Evolutionary conservation across 2,113 vertebrate genomes (phyloP).

Genomic region (Excalfactoria chinensis): DNA sequence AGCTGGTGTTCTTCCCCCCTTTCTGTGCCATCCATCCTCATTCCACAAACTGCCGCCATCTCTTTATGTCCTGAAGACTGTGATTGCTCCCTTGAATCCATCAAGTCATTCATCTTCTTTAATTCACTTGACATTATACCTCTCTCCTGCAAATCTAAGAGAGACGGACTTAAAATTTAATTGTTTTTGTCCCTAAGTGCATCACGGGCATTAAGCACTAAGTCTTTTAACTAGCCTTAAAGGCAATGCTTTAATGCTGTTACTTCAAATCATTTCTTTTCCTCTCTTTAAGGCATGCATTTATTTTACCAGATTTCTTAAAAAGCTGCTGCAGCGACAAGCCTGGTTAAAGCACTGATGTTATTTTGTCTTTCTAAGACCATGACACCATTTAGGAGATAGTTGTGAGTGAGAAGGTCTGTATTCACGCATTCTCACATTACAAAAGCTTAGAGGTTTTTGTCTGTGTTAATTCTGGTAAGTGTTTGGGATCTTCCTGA

Average conservation of each 20-base stretch:
- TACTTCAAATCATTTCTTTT: slow-evolving; percentile 10
- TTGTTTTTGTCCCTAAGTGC: slow-evolving; percentile 38
- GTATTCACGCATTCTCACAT: background rate
- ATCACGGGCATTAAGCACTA: slow-evolving; percentile 24
- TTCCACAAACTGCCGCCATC: background rate
- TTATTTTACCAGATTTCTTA: background rate
- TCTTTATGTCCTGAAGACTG: background rate
- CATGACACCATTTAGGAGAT: background rate
- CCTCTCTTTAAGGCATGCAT: background rate
- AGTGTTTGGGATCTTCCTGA: background rate
- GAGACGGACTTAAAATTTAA: slow-evolving; percentile 18
- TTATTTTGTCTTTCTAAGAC: background rate
- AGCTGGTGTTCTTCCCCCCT: background rate
- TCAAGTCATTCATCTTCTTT: slow-evolving; percentile 38
- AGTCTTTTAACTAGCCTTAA: slow-evolving; percentile 33
- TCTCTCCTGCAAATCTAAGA: slow-evolving; percentile 10
- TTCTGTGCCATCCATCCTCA: background rate
- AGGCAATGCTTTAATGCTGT: slow-evolving; percentile 27
- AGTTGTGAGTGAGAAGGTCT: background rate
- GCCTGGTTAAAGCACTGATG: background rate
- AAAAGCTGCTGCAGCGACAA: background rate
- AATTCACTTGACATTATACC: slow-evolving; percentile 52
- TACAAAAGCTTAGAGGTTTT: background rate
- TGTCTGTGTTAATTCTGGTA: background rate
- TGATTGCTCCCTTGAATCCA: slow-evolving; percentile 26